Evolutionary conservation across 2,797 vertebrate genomes (phyloP), one percentile per base, ranked within the genome.

Genomic region (Apogon talboti): DNA sequence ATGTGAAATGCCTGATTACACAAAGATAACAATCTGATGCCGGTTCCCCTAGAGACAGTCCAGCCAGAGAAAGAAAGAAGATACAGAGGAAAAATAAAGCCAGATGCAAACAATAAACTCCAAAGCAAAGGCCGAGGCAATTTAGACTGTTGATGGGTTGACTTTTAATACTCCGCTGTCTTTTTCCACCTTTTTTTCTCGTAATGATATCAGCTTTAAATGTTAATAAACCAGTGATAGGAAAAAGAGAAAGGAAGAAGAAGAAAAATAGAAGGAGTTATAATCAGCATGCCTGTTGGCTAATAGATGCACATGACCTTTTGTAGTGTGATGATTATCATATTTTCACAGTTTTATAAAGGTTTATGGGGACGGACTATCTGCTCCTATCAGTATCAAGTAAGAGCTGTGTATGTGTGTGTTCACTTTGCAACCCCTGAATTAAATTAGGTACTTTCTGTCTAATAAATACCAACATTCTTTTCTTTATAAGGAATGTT

Each of bases 1-100:
- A 81, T 85, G 85, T 70, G 81, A 77, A 44, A 83, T 53, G 82
- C 78, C 66, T 86, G 87, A 91, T 90, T 89, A 89, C 79, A 90
- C 87, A 89, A 73, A 87, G 78, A 90, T 87, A 89, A 90, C 81
- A 86, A 84, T 88, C 78, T 73, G 75, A 81, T 40, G 68, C 66
- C 1, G 21, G 61, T 42, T 64, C 62, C 79, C 76, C 73, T 61
- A 1, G 56, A 86, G 85, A 86, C 69, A 21, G 72, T 66, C 65
- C 56, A 62, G 74, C 64, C 71, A 59, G 52, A 82, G 14, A 47
- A 33, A 40, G 57, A 59, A 11, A 41, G 57, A 53, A 10, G 38
- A 69, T 14, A 30, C 7, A 40, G 24, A 67, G 45, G 28, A 38
- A 77, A 60, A 59, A 66, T 42, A 58, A 58, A 66, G 6, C 13